phyloP scores from a whole-genome alignment of 2,113 vertebrate species.

The Orycteropus afer region DNA sequence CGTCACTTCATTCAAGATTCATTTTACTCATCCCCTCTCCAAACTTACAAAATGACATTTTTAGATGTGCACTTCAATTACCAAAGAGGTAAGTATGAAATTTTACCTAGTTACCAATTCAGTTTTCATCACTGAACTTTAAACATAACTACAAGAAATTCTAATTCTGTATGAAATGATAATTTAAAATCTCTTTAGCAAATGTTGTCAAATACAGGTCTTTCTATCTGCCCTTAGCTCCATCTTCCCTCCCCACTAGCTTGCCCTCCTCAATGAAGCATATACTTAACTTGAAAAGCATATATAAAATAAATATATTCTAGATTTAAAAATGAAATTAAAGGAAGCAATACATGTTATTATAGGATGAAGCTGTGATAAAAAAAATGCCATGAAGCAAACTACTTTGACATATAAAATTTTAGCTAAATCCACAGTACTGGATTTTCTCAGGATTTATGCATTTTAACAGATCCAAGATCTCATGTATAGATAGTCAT shows the following conservation, averaged over 20 bases:
- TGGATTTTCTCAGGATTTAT: not conserved
- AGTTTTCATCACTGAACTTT: not conserved
- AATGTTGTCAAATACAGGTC: not conserved
- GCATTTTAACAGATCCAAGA: not conserved
- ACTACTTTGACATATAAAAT: conserved; percentile 52
- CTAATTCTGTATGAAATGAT: not conserved
- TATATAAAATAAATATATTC: conserved; percentile 29
- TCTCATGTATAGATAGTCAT: not conserved
- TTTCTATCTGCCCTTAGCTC: not conserved
- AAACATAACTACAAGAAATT: not conserved
- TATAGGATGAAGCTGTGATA: conserved; percentile 1
- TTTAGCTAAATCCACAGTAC: not conserved
- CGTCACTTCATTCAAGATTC: not conserved
- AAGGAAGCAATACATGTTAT: conserved; percentile 11
- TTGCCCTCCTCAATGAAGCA: not conserved
- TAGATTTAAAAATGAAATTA: conserved; percentile 43
- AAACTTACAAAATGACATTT: not conserved
- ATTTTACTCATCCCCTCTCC: not conserved
- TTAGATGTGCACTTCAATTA: not conserved
- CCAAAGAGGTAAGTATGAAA: not conserved
- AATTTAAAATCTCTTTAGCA: not conserved
- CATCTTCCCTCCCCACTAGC: not conserved
- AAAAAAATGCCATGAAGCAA: not conserved
- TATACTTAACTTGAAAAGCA: conserved; percentile 29
- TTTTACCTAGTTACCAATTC: not conserved